phyloP scores from a whole-genome alignment of 2,113 vertebrate genomes.

The Ondatra zibethicus region DNA sequence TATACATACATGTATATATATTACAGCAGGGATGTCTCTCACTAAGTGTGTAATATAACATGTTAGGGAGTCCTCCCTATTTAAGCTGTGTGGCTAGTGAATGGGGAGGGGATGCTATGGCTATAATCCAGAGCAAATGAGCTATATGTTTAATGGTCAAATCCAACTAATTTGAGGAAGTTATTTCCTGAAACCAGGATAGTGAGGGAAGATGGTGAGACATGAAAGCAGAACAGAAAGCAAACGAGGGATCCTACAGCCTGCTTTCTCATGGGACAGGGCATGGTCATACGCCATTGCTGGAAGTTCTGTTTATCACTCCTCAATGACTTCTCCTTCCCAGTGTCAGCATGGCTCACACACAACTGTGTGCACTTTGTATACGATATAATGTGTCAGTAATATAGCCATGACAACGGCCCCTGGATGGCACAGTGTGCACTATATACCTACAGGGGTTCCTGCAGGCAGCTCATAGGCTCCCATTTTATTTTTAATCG shows the following conservation, averaged over 20 bases:
- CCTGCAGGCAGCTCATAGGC: background rate
- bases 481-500: background rate
- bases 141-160: background rate
- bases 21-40: too few relatives aligned
- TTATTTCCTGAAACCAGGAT: background rate
- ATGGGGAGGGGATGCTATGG: too few relatives aligned
- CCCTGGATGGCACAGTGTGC: background rate
- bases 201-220: background rate
- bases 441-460: background rate
- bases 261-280: background rate
- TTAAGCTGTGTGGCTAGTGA: background rate
- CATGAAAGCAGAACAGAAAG: background rate
- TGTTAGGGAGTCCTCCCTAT: background rate
- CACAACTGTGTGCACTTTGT: too few relatives aligned
- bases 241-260: background rate
- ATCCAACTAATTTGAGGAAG: background rate
- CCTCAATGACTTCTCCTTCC: background rate
- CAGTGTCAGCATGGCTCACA: too few relatives aligned
- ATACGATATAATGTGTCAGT: background rate
- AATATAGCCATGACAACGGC: background rate
- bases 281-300: background rate
- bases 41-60: too few relatives aligned
- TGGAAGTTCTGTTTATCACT: background rate
- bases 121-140: background rate
- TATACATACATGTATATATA: too few relatives aligned